Evolutionary conservation across 2,113 vertebrate genomes (phyloP).

Genomic region (Podarcis raffonei): DNA sequence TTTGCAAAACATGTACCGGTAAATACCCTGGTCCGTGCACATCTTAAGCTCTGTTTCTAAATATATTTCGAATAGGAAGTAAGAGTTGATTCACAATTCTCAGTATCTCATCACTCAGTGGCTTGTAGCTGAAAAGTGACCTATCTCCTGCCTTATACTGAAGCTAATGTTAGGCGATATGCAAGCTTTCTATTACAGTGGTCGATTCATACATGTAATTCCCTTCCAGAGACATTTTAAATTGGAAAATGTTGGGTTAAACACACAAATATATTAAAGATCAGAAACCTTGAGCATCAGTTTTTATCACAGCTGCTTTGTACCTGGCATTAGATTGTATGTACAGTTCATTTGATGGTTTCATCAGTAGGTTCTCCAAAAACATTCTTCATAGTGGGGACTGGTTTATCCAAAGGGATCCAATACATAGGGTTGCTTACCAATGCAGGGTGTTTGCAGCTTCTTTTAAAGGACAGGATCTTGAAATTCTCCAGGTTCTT

Average conservation of each 20-base stretch:
- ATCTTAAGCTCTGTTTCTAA: neutral
- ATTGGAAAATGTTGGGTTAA: neutral
- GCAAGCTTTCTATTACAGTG: neutral
- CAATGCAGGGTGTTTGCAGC: neutral
- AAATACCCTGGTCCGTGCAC: constrained; percentile 8
- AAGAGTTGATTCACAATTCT: neutral
- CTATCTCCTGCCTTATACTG: neutral
- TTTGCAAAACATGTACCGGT: neutral
- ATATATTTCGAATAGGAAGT: neutral
- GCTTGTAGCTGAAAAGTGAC: neutral
- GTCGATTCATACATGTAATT: too few relatives aligned
- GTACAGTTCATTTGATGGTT: neutral
- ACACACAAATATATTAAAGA: neutral
- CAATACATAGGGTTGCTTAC: neutral
- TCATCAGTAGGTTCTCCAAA: neutral
- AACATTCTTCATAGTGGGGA: neutral
- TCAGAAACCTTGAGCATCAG: neutral
- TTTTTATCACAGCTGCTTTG: neutral
- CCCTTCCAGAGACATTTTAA: neutral
- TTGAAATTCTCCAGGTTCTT: neutral
- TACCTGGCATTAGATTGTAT: neutral
- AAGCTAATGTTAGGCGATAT: neutral
- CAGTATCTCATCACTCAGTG: neutral
- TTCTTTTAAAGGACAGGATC: neutral
- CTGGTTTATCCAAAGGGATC: neutral